A percentile compares a stretch with the other conserved stretches of the same genome.
Evolutionary conservation across 2,113 vertebrate genomes (phyloP).

Genomic region (Pongo pygmaeus): DNA sequence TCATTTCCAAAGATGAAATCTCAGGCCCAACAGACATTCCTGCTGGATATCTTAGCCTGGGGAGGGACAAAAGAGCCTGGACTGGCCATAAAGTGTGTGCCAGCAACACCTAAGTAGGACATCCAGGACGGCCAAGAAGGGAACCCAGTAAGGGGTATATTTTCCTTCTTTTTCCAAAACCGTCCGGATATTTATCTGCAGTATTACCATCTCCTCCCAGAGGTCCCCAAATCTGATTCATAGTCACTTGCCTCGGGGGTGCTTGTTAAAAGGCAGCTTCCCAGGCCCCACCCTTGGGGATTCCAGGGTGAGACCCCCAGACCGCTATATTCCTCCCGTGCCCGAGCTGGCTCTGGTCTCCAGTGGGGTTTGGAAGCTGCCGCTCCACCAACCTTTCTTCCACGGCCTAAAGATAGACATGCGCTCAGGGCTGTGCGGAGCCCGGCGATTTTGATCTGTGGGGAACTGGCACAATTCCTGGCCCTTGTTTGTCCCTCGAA

Average conservation of each 20-base stretch:
- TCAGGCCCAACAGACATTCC: not conserved
- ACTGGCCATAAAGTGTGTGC: not conserved
- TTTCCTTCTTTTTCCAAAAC: slow-evolving; percentile 3
- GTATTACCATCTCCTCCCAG: not conserved
- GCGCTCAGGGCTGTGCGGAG: not conserved
- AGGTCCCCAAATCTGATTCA: not conserved
- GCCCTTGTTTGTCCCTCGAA: slow-evolving; percentile 66
- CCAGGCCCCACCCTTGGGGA: too few relatives aligned
- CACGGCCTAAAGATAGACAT: not conserved
- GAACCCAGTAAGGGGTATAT: not conserved
- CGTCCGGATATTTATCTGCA: not conserved
- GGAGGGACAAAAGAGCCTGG: not conserved
- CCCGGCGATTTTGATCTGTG: not conserved
- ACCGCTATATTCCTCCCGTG: not conserved
- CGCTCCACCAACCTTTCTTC: not conserved
- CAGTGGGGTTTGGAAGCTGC: not conserved
- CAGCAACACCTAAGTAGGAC: not conserved
- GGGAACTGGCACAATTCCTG: slow-evolving; percentile 69
- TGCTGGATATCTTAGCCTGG: not conserved
- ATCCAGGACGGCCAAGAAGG: not conserved
- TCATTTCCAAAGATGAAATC: not conserved
- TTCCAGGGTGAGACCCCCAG: not conserved
- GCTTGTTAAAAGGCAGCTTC: slow-evolving; percentile 21
- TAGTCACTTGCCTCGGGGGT: not conserved
- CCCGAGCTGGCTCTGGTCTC: not conserved